phyloP scores from a whole-genome alignment of 2,888 invertebrate genomes.

The Cordilura impudica region DNA sequence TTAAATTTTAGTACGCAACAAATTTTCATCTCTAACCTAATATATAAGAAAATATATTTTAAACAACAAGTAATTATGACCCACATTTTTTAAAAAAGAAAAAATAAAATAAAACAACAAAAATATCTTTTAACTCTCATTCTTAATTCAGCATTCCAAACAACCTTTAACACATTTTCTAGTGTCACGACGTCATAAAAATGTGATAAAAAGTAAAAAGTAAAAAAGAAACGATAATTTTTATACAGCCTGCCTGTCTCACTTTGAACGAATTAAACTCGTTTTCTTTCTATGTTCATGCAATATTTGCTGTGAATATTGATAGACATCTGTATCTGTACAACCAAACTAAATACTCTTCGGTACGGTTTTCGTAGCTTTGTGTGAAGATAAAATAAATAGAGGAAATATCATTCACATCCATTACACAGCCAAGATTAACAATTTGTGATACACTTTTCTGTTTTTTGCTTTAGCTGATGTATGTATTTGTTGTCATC shows the following conservation, averaged over 20 bases:
- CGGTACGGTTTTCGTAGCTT: constrained; percentile 20
- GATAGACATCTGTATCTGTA: constrained; percentile 62
- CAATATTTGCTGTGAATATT: constrained; percentile 53
- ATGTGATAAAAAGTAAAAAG: constrained; percentile 33
- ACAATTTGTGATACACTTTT: constrained; percentile 51
- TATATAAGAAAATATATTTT: background rate
- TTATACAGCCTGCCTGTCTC: constrained; percentile 24
- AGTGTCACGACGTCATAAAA: background rate
- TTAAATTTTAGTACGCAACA: too few species aligned
- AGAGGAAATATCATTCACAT: constrained; percentile 51
- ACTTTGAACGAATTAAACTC: constrained; percentile 17
- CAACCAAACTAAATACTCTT: constrained; percentile 24
- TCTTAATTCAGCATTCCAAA: background rate
- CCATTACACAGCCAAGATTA: constrained; percentile 38
- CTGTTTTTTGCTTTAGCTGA: constrained; percentile 21
- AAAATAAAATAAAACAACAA: background rate
- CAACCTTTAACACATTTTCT: constrained; percentile 39
- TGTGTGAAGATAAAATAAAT: constrained; percentile 14
- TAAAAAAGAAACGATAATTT: constrained; percentile 51
- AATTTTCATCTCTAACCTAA: too few species aligned
- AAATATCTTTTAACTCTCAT: background rate
- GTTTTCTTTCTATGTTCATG: constrained; percentile 14
- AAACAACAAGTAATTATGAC: constrained; percentile 26
- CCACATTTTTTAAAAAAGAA: constrained; percentile 32
- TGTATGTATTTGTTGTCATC: constrained; percentile 36